Percentiles rank a stretch among this genome's conserved stretches.
phyloP scores from a whole-genome alignment of 1,140 invertebrate genomes.

The Trichonephila inaurata region DNA sequence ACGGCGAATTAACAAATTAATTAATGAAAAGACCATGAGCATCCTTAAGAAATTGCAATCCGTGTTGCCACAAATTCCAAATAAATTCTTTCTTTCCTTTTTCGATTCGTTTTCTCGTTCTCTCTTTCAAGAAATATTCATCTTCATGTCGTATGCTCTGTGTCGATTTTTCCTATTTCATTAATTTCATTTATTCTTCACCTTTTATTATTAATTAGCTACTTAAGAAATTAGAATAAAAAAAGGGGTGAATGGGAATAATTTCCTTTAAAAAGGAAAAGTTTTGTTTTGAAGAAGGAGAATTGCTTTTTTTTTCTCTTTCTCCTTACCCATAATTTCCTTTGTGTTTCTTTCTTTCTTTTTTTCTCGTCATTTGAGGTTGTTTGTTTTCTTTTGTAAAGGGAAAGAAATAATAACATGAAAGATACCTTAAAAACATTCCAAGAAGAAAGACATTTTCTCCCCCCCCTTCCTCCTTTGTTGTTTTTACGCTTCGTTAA shows the following conservation, averaged over 20 bases:
- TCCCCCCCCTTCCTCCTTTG: neutral
- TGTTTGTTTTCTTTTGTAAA: neutral
- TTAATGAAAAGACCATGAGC: slow-evolving; percentile 24
- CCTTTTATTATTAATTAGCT: slow-evolving; percentile 69
- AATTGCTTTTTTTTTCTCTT: slow-evolving; percentile 41
- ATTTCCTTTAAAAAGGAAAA: slow-evolving; percentile 42
- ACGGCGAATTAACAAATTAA: slow-evolving; percentile 17
- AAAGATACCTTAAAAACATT: slow-evolving; percentile 21
- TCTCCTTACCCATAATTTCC: neutral
- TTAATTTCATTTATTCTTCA: slow-evolving; percentile 66
- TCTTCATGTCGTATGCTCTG: slow-evolving; percentile 3
- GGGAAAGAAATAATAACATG: slow-evolving; percentile 32
- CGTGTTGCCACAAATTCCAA: slow-evolving; percentile 34
- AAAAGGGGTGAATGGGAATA: slow-evolving; percentile 35
- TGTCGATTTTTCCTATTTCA: slow-evolving; percentile 54
- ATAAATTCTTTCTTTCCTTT: neutral
- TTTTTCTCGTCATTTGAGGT: neutral
- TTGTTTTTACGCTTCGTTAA: neutral
- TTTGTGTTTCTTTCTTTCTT: neutral
- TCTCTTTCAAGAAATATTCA: slow-evolving; percentile 21
- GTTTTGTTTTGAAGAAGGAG: neutral
- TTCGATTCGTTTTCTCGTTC: neutral
- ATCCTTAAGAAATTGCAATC: slow-evolving; percentile 35
- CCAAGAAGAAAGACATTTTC: neutral
- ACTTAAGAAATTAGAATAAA: slow-evolving; percentile 25